Evolutionary conservation across 2,888 invertebrate genomes (phyloP), one percentile per base, ranked within the genome.

Genomic region (Odontocerum albicorne): DNA sequence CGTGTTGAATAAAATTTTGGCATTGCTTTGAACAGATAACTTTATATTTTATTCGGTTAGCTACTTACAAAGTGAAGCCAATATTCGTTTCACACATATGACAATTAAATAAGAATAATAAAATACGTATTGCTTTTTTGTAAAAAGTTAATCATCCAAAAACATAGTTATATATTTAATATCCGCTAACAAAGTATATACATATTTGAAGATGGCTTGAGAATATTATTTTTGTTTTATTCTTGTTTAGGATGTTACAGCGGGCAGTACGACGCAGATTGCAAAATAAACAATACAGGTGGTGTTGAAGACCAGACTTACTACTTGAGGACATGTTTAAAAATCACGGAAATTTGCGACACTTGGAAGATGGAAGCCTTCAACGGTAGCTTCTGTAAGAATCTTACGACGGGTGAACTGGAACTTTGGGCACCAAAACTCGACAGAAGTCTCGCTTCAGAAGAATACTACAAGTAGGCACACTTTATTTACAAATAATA

Each of bases 381-480:
- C 65, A 75, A 84, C 62, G 72, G 70, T 1, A 71, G 66, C 0
- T 69, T 71, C 55, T 86, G 86, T 63, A 64, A 66, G 55, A 68
- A 76, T 46, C 69, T 64, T 1, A 67, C 65, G n/a, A 42, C 58
- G 1, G 61, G 39, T 15, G 54, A 20, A 15, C 40, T 16, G 0
- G 63, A 75, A 1, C 76, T 78, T 0, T 75, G 86, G 67, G 79
- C 79, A 45, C 67, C 70, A 0, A 73, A 83, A 35, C 72, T 82
- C 2, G 78, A 72, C 0, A 73, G 86, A 39, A 69, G 72, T 4
- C 67, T 87, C 17, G 84, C 86, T 1, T 77, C 83, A 1, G 85
- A 86, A 64, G 84, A 86, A 64, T 87, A 83, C 68, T 87, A 83
- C 66, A 83, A 82, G 86, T 85, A 66, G 77, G 82, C 2, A 2